These are phyloP conservation scores for Dynastes maya DNA, from an alignment of 2,888 invertebrate genomes.

Conservation along the genomic window DNA sequence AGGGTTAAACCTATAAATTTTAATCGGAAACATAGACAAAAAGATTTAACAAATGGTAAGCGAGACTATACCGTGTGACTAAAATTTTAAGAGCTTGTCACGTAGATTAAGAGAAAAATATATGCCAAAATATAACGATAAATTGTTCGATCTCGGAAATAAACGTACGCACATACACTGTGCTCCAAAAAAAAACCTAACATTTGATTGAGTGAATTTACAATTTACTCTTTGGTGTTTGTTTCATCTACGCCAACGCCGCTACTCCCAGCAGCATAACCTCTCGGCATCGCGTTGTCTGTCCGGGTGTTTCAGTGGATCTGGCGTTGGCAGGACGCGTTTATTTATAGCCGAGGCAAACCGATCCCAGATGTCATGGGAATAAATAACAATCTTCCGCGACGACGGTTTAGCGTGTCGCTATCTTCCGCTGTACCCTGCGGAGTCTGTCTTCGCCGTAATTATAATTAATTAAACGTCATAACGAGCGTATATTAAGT, in stretches of 20 bases:
- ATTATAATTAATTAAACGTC: conserved; percentile 23
- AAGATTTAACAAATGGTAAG: too few relatives aligned
- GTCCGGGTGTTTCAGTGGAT: neutral
- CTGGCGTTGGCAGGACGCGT: conserved; percentile 33
- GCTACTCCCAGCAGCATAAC: neutral
- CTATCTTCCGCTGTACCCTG: conserved; percentile 7
- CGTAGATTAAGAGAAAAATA: too few relatives aligned
- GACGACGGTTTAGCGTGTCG: conserved; percentile 26
- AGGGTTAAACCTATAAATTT: too few relatives aligned
- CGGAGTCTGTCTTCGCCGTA: conserved; percentile 4
- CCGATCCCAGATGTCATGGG: conserved; percentile 29
- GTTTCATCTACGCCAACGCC: neutral
- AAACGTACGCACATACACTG: too few relatives aligned
- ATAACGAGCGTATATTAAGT: neutral
- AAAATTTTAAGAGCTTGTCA: too few relatives aligned
- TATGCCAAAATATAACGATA: too few relatives aligned
- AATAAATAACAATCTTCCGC: conserved; percentile 35
- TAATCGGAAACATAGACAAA: too few relatives aligned
- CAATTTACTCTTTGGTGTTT: too few relatives aligned
- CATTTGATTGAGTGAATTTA: too few relatives aligned
- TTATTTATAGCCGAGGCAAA: conserved; percentile 22
- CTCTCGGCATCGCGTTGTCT: neutral
- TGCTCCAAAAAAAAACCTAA: too few relatives aligned
- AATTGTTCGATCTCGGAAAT: too few relatives aligned
- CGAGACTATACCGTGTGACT: too few relatives aligned